These are phyloP conservation scores for Meteorus sp. DNA, from an alignment of 1,140 invertebrate genomes.

Conservation along the genomic window DNA sequence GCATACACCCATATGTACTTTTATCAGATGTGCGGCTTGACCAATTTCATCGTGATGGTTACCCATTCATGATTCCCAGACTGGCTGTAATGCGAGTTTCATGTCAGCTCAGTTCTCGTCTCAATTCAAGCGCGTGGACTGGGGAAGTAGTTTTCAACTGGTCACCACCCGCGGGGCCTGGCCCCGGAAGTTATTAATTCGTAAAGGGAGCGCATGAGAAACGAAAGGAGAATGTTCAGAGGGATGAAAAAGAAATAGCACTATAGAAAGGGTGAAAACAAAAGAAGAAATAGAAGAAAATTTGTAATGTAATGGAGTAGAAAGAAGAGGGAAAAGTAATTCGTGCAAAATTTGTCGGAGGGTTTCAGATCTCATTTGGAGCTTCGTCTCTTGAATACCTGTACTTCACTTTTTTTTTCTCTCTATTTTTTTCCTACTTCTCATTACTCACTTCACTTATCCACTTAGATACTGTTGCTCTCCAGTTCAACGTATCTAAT, in stretches of 20 bases:
- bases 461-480: slow-evolving; percentile 5
- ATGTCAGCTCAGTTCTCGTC: slow-evolving; percentile 13
- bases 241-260: neutral
- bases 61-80: slow-evolving; percentile 5
- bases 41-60: slow-evolving; percentile 17
- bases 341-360: neutral
- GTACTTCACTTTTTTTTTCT: neutral
- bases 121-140: slow-evolving; percentile 3
- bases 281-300: neutral
- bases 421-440: neutral
- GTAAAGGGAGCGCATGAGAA: neutral
- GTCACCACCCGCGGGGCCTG: slow-evolving; percentile 1
- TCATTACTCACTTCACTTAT: slow-evolving; percentile 11
- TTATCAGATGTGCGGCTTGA: slow-evolving; percentile 8
- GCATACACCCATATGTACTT: neutral
- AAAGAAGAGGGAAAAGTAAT: too few species aligned
- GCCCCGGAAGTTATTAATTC: slow-evolving; percentile 23
- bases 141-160: slow-evolving; percentile 23
- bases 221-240: neutral
- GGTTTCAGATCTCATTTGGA: neutral
- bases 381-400: neutral
- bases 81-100: slow-evolving; percentile 29
- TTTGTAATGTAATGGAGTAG: too few species aligned
- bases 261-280: neutral
- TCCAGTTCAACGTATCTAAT: slow-evolving; percentile 11